Percentiles rank a stretch among this genome's conserved stretches.
These are phyloP conservation scores for Nebria salina DNA, from an alignment of 2,888 invertebrate species.

Conservation along the genomic window DNA sequence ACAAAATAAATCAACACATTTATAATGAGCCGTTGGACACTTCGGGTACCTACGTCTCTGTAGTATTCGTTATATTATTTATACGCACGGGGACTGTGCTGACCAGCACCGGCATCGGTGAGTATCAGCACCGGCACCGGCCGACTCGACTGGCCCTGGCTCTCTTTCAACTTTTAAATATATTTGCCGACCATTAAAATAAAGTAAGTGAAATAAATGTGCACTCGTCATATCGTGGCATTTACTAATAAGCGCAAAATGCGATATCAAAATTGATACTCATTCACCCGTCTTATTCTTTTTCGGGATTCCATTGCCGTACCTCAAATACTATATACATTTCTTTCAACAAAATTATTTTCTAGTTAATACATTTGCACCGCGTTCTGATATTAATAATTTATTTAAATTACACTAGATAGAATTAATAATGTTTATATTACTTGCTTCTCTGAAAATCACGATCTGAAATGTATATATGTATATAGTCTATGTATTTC, in stretches of 20 bases:
- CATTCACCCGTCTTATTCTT: constrained; percentile 12
- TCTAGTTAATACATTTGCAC: no score
- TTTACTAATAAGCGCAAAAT: constrained; percentile 53
- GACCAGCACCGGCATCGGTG: constrained; percentile 4
- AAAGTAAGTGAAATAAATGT: constrained; percentile 56
- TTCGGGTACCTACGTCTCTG: constrained; percentile 32
- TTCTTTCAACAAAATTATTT: no score
- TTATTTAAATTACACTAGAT: no score
- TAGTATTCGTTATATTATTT: constrained; percentile 43
- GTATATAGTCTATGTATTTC: no score
- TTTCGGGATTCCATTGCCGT: not conserved
- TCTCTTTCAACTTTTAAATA: constrained; percentile 50
- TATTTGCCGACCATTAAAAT: constrained; percentile 54
- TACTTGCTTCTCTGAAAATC: no score
- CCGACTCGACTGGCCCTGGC: constrained; percentile 10
- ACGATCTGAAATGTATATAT: no score
- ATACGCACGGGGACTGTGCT: constrained; percentile 1
- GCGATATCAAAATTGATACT: constrained; percentile 55
- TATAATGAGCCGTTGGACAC: constrained; percentile 46
- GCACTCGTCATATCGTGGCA: constrained; percentile 51
- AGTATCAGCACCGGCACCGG: constrained; percentile 8
- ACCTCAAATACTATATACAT: not conserved
- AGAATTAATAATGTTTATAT: no score
- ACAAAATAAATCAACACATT: constrained; percentile 46
- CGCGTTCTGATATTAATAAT: no score